These are phyloP conservation scores for Drosophila cyrtoloma DNA, from an alignment of 2,888 invertebrate genomes.

Conservation along the genomic window DNA sequence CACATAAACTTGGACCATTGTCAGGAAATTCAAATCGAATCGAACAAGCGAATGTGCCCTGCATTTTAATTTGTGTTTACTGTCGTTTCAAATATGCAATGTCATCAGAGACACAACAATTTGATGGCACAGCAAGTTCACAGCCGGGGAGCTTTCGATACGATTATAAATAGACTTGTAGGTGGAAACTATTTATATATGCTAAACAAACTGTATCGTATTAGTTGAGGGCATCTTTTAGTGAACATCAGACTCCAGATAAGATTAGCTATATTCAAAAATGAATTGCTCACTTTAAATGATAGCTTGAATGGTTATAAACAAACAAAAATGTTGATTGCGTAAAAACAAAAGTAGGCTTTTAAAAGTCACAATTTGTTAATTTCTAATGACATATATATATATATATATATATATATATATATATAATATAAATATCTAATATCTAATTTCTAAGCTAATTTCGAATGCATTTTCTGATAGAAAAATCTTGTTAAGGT, in stretches of 20 bases:
- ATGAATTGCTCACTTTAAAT: neutral
- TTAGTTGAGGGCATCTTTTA: neutral
- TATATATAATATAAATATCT: too few species aligned
- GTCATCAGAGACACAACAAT: slow-evolving; percentile 26
- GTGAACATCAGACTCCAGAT: slow-evolving; percentile 24
- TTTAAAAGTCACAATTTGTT: neutral
- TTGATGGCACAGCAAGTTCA: neutral
- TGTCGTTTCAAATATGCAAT: slow-evolving; percentile 33
- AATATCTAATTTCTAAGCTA: neutral
- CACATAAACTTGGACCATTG: slow-evolving; percentile 13
- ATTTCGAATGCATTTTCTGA: neutral
- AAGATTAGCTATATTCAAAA: slow-evolving; percentile 5
- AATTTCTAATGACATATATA: neutral
- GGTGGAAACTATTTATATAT: slow-evolving; percentile 41
- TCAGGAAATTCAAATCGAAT: neutral
- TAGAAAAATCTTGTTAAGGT: neutral
- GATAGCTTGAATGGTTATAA: neutral
- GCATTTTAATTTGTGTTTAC: slow-evolving; percentile 40
- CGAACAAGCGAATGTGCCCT: slow-evolving; percentile 19
- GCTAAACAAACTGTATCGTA: slow-evolving; percentile 1
- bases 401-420: too few species aligned
- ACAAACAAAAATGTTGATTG: neutral
- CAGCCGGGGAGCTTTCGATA: slow-evolving; percentile 4
- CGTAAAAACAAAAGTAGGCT: neutral
- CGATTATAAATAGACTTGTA: slow-evolving; percentile 57